Evolutionary conservation across 53 echinoderm and acorn worm species (phyloP).

Genomic region (Zoroaster sp.): DNA sequence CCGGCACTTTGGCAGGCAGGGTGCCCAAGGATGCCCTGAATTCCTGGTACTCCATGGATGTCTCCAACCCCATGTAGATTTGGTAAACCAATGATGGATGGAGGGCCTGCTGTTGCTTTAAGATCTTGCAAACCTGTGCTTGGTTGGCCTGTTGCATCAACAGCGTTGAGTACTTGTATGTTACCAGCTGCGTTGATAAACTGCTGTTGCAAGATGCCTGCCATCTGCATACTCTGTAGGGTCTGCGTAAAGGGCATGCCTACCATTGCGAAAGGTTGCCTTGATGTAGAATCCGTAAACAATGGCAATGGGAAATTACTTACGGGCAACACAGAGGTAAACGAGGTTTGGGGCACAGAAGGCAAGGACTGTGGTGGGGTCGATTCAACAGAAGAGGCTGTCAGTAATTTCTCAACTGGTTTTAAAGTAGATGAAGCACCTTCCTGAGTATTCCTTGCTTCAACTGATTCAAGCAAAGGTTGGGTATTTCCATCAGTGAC

Average conservation of each 20-base stretch:
- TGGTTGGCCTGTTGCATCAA: background rate
- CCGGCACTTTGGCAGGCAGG: background rate
- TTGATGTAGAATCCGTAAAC: constrained; percentile 4
- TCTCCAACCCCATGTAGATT: background rate
- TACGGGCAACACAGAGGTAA: background rate
- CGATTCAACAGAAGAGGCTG: background rate
- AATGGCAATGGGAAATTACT: background rate
- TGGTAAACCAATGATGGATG: background rate
- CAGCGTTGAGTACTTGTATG: background rate
- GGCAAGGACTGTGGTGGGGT: background rate
- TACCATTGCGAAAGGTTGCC: background rate
- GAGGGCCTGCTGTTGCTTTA: background rate
- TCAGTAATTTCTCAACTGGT: background rate
- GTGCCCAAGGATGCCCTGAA: background rate
- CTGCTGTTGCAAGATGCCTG: constrained; percentile 10
- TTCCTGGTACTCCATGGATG: background rate
- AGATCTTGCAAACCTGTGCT: background rate
- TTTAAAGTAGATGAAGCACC: background rate
- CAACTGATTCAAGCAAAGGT: background rate
- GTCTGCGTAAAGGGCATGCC: constrained; percentile 12
- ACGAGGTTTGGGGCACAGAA: background rate
- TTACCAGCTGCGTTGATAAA: background rate
- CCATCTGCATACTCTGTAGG: background rate
- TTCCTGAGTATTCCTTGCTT: background rate
- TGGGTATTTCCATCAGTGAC: background rate